Evolutionary conservation across 2,797 vertebrate genomes (phyloP).

Genomic region (Chiloscyllium punctatum): DNA sequence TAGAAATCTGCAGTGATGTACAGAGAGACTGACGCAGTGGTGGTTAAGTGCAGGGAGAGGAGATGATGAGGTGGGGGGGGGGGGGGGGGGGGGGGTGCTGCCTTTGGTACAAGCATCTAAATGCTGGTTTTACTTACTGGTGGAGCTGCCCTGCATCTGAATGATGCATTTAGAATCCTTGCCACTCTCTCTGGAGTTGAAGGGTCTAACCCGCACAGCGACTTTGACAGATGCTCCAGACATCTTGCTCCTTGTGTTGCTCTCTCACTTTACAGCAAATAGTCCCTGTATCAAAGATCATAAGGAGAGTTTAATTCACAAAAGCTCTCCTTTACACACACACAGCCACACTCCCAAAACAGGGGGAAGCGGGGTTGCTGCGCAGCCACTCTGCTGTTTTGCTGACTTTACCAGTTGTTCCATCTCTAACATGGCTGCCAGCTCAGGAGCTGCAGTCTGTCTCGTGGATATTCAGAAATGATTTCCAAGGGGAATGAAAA

Average conservation of each 20-base stretch:
- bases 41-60: slow-evolving; percentile 43
- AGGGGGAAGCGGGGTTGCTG: neutral
- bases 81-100: neutral
- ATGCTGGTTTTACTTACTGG: slow-evolving; percentile 73
- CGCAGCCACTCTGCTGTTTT: neutral
- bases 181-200: slow-evolving; percentile 88
- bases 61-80: slow-evolving; percentile 44
- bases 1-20: neutral
- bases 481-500: neutral
- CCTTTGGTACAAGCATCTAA: slow-evolving; percentile 14
- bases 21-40: slow-evolving; percentile 17
- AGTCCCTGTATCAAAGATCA: neutral
- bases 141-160: slow-evolving; percentile 98
- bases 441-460: neutral
- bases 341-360: neutral
- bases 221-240: slow-evolving; percentile 98
- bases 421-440: neutral
- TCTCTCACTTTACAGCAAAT: neutral
- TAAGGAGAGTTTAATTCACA: neutral
- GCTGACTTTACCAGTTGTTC: slow-evolving; percentile 5
- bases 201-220: slow-evolving; percentile 90
- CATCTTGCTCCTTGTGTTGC: slow-evolving; percentile 60
- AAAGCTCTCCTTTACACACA: no score
- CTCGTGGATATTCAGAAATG: neutral
- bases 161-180: slow-evolving; percentile 99